Percentiles rank a stretch among this genome's conserved stretches.
These are phyloP conservation scores for Sarotherodon lohbergeri DNA, from an alignment of 2,113 vertebrate species.

Conservation along the genomic window DNA sequence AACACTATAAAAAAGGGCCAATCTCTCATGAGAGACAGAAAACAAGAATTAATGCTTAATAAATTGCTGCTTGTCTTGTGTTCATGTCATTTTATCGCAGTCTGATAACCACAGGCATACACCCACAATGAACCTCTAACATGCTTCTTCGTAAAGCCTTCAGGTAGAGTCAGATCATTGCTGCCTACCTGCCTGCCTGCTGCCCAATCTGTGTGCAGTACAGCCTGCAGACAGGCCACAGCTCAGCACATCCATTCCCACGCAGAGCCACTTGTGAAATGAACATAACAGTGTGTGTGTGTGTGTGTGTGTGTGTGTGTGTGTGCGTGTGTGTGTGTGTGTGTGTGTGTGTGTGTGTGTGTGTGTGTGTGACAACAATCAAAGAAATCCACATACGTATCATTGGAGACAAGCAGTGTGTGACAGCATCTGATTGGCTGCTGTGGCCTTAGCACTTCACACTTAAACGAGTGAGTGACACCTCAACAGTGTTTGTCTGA, in stretches of 20 bases:
- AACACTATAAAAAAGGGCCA: background rate
- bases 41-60: background rate
- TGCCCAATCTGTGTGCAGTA: slow-evolving; percentile 4
- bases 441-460: background rate
- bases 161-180: slow-evolving; percentile 29
- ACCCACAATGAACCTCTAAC: slow-evolving; percentile 12
- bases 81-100: background rate
- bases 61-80: background rate
- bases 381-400: slow-evolving; percentile 6
- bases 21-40: background rate
- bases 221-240: too few species aligned
- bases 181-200: slow-evolving; percentile 20
- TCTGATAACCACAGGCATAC: background rate
- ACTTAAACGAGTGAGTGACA: background rate
- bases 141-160: slow-evolving; percentile 5
- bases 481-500: background rate
- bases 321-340: background rate
- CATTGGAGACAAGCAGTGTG: background rate
- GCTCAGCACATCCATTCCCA: too few species aligned
- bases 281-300: too few species aligned
- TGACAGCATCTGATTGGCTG: background rate
- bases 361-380: background rate
- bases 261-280: too few species aligned
- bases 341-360: background rate
- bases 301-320: too few species aligned